Evolutionary conservation across 2,113 vertebrate genomes (phyloP), one percentile per base, ranked within the genome.

Genomic region (Murina feae): DNA sequence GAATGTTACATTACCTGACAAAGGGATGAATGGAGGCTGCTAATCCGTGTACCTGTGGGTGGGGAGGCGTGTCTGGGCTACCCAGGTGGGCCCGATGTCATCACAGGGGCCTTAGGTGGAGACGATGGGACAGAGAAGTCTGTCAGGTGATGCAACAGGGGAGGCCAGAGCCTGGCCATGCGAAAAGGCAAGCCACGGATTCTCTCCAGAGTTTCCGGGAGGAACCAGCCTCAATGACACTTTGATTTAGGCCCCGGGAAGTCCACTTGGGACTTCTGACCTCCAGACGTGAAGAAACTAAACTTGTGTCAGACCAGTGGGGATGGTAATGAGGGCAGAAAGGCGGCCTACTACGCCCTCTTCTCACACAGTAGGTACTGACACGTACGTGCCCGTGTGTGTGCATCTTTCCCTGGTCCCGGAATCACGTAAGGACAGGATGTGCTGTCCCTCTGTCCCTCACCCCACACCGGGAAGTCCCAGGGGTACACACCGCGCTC

Each of bases 61-160:
- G 8, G 13, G 60, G 39, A 85, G 51, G 58, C 1, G 39, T 49
- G 9, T 63, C 55, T n/a, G 42, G 55, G 44, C 66, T 25, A 37
- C 25, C 21, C 20, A 16, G 42, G 5, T 4, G 30, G 51, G 17
- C 30, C 18, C 18, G 6, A 3, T 25, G 69, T 9, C 42, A 69
- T 4, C 23, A 4, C 1, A 1, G 53, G 20, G 39, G 21, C 87
- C n/a, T 86, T 9, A 49, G 47, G 14, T 0, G 53, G 0, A 13
- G 32, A 79, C 4, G 32, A 32, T 9, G 32, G 39, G 35, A 71
- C 72, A 86, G 39, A 18, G 9, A 79, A 25, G 32, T 28, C 47
- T 79, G 28, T 16, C 58, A 32, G 8, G 11, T 11, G 42, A 53
- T 5, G 3, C 1, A 42, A 47, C 3, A 37, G 37, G 18, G 3